Conservation (phyloP, 2,888 invertebrate species). For the Drosophila melanosoma region DNA sequence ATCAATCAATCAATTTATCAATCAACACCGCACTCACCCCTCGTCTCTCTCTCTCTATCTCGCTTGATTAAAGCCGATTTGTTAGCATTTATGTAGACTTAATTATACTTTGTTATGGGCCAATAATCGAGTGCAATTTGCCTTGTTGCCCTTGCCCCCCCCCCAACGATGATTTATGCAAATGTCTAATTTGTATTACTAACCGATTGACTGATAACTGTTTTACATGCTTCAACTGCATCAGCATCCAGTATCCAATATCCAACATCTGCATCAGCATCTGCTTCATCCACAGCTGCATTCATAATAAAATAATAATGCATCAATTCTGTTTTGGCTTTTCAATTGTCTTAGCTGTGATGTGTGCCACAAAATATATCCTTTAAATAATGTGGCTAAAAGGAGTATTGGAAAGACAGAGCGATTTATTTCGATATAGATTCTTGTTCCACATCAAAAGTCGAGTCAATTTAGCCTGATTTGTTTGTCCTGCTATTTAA, state of each 20-base stretch:
- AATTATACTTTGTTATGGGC: conserved; percentile 28
- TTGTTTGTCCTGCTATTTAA: background rate
- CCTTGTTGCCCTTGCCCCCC: background rate
- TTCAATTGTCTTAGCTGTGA: background rate
- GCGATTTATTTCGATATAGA: background rate
- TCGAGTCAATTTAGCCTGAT: background rate
- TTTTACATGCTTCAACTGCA: background rate
- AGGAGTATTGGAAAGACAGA: background rate
- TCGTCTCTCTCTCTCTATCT: conserved; percentile 12
- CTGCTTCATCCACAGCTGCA: background rate
- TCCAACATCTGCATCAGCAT: background rate
- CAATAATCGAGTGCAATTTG: background rate
- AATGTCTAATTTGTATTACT: conserved; percentile 13
- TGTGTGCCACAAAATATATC: background rate
- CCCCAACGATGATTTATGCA: conserved; percentile 71
- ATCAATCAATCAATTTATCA: conserved; percentile 61
- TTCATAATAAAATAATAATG: conserved; percentile 44
- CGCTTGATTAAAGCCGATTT: conserved; percentile 48
- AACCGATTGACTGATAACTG: conserved; percentile 9
- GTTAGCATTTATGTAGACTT: conserved; percentile 36
- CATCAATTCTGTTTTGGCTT: background rate
- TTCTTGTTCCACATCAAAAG: background rate
- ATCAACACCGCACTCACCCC: conserved; percentile 55
- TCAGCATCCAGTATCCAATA: too few species aligned
- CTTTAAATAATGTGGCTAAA: background rate